These are phyloP conservation scores for Tragulus kanchil DNA, from an alignment of 2,113 vertebrate species.

Conservation along the genomic window DNA sequence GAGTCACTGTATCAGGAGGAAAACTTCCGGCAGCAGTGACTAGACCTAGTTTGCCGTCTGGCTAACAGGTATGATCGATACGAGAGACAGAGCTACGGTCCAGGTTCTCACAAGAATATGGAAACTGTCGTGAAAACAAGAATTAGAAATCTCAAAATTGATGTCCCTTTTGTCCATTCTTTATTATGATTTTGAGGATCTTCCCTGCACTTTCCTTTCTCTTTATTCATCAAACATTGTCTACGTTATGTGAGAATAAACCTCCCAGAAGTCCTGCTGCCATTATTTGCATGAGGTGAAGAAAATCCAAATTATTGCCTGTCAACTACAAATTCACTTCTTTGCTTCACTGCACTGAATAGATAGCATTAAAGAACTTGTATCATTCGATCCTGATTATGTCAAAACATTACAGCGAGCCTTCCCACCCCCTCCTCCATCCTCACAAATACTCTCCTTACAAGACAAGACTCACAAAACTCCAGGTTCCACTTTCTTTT, in stretches of 20 bases:
- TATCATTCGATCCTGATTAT: background rate
- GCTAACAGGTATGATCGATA: background rate
- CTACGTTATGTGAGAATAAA: background rate
- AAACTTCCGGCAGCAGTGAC: background rate
- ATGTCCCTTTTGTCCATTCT: background rate
- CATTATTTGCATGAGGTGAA: background rate
- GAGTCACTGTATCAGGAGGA: background rate
- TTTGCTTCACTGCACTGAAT: background rate
- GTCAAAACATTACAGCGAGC: background rate
- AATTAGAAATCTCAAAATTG: background rate
- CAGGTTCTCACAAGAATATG: background rate
- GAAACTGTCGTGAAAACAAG: slow-evolving; percentile 20
- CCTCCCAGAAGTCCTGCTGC: background rate
- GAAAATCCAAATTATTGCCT: background rate
- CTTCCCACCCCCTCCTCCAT: background rate
- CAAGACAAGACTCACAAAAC: background rate
- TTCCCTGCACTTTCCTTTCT: background rate
- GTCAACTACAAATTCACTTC: background rate
- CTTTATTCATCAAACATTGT: background rate
- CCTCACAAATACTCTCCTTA: background rate
- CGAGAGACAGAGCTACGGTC: background rate
- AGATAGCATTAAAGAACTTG: background rate
- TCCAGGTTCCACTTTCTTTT: slow-evolving; percentile 29
- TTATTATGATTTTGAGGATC: background rate
- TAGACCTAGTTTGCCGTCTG: background rate